Evolutionary conservation across 64 coral and sea anemone genomes (phyloP), one percentile per base, ranked within the genome.

Genomic region (Actinia equina): DNA sequence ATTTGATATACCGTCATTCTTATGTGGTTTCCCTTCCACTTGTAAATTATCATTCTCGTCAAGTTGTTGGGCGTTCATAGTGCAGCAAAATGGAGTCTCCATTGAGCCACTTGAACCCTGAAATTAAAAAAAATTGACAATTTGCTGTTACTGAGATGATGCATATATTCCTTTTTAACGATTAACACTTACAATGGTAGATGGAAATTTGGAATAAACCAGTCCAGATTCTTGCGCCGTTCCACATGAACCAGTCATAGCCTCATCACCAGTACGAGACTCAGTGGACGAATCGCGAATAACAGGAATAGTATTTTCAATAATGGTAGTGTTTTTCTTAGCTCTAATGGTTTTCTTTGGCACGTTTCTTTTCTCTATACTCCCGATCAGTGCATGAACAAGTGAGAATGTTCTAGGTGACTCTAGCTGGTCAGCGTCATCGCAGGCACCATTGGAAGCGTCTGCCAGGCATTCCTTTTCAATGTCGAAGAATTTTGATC

Each of bases 401-500:
- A 92, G 90, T n/a, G 90, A 92, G 59, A 55, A 86, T 52, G 57
- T 87, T 3, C 61, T 16, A 17, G 90, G 77, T 3, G 85, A 92
- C 7, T 59, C 90, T 74, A 53, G 25, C 16, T 20, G 22, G 54
- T 5, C 27, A 11, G 69, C 23, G 43, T 80, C 53, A 3, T 91
- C 83, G 14, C 79, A 37, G 30, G 30, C 52, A 25, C 85, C 89
- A 5, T 82, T 46, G 16, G 54, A 71, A 20, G 43, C 59, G 9
- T 87, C 90, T n/a, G 78, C 79, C 44, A 52, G 53, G 14, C 43
- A 60, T 41, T 85, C 77, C 3, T 87, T 58, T 46, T 92, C 85
- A 7, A 92, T 80, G 51, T 92, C 90, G 83, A 92, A 92, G 77
- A 92, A 92, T 42, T 87, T 83, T 14, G 90, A 86, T 70, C 80